Base-by-base conservation (phyloP, 2,113 vertebrate genomes). In the Gallinago paraguaiae region DNA sequence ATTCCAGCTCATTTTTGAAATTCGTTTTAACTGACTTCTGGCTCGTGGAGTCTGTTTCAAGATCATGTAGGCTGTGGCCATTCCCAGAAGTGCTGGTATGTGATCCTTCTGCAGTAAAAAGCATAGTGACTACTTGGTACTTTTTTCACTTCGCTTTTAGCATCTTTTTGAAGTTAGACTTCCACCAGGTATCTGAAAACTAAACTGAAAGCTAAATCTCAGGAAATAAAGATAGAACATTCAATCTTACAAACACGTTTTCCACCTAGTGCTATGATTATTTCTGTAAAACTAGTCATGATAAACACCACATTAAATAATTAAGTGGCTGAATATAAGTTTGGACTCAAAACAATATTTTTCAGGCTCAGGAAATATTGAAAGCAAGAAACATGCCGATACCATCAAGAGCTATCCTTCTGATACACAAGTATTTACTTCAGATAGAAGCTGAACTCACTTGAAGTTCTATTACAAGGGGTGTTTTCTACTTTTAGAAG, bases 1-100 rank as follows among this genome's bases (percentile, higher is more conserved):
- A 97, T 98, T 99, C 99, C 99, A 99, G 97, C 97, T 99, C 99
- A 99, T 99, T 97, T 99, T 99, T 60, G 99, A 98, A 95, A 99
- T 99, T 60, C 99, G 98, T 93, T 99, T 99, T 80, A 99, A 98
- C 85, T 99, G 99, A 97, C 99, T 99, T 94, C 99, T 98, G 78
- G 99, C 99, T 97, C 98, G 96, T 45, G 99, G 99, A 25, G 98
- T 99, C 96, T 99, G 99, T 92, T 99, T 99, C 63, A 99, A 98
- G 94, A 99, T 99, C 99, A 99, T 99, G 86, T 98, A 99, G 23
- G 99, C 99, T 3, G 99, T 99, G 57, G 99, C 99, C 99, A 99
- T 99, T 94, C 99, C 99, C 97, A 99, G 74, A 94, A 99, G 98
- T 6, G 99, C 99, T 71, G 99, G 99, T 54, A 99, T 97, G 77